Conservation (phyloP, 2,797 vertebrate species). For the Steatocranus sp. region DNA sequence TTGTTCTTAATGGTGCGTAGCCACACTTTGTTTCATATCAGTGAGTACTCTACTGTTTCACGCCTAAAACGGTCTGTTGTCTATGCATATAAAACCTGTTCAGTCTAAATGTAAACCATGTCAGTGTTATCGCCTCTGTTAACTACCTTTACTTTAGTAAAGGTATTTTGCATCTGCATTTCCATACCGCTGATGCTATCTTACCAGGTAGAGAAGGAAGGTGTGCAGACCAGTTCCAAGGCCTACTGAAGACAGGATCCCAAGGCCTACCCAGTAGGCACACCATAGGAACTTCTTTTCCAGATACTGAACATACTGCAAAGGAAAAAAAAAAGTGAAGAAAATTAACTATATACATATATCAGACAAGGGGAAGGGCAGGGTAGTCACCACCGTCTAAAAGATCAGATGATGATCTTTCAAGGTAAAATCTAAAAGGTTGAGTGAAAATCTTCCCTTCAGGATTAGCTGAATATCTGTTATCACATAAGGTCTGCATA, state of each 20-base stretch:
- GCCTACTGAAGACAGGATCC: constrained; percentile 96
- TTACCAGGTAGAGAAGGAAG: constrained; percentile 98
- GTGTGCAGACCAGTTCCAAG: constrained; percentile 98
- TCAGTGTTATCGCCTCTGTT: neutral
- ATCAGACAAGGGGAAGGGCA: neutral
- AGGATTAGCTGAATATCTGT: neutral
- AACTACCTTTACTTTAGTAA: neutral
- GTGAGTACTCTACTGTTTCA: neutral
- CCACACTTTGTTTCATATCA: neutral
- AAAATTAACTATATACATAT: neutral
- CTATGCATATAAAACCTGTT: neutral
- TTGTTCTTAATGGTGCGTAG: neutral
- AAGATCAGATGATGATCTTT: neutral
- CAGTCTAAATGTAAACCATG: neutral
- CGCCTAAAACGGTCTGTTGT: neutral
- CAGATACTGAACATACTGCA: constrained; percentile 88
- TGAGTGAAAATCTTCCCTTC: neutral
- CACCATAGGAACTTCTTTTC: constrained; percentile 95
- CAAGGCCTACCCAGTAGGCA: constrained; percentile 98
- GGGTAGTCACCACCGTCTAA: neutral
- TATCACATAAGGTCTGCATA: neutral
- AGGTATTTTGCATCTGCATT: neutral
- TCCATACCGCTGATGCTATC: neutral
- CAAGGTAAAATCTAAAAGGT: neutral
- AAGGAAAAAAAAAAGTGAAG: neutral